Conservation (phyloP, 2,113 vertebrate species). For the Sapayoa aenigma region DNA sequence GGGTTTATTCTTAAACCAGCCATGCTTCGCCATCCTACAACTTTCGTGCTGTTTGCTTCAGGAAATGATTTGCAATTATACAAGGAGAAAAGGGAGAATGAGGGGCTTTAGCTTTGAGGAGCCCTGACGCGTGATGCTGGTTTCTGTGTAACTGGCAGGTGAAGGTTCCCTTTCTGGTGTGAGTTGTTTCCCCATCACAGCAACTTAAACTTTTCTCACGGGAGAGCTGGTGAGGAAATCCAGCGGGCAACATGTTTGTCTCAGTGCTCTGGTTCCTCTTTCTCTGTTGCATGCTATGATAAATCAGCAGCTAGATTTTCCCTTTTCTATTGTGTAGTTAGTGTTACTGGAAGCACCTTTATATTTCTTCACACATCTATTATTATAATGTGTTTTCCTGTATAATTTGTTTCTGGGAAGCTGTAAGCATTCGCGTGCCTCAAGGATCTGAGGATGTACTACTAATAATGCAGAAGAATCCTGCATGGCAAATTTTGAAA, state of each 20-base stretch:
- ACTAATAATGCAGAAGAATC: neutral
- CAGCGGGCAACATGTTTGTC: fast-evolving
- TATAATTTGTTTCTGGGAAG: neutral
- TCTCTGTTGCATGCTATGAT: fast-evolving
- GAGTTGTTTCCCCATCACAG: fast-evolving
- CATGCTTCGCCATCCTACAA: fast-evolving
- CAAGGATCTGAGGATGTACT: neutral
- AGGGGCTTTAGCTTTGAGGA: neutral
- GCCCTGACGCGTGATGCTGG: fast-evolving
- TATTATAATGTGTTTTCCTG: neutral
- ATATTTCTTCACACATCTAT: neutral
- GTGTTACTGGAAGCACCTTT: neutral
- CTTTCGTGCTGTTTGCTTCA: neutral
- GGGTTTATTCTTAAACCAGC: neutral
- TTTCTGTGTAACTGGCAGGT: fast-evolving
- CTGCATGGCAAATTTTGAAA: neutral
- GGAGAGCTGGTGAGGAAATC: neutral
- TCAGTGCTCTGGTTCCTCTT: neutral
- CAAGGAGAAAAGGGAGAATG: too few species aligned
- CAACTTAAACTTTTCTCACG: fast-evolving
- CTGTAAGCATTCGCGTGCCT: neutral
- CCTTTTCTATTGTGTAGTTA: neutral
- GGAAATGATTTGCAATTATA: neutral
- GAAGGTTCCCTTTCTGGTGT: neutral
- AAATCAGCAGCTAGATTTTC: neutral